Conservation (phyloP, 2,888 invertebrate species). For the Meiosimyza platycephala region DNA sequence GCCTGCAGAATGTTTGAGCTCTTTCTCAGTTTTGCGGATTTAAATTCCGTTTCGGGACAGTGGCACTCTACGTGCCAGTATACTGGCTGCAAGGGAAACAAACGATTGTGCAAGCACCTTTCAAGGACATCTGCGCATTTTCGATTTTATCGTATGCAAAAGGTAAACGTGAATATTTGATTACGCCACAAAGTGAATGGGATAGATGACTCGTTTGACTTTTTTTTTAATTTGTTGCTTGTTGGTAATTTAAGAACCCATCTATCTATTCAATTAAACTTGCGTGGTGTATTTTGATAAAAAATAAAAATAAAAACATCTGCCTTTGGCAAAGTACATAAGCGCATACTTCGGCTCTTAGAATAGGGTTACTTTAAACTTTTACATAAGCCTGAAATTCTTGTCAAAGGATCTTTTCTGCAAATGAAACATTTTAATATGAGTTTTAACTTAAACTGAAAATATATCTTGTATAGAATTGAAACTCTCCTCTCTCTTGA, state of each 20-base stretch:
- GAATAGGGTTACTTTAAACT: too few relatives aligned
- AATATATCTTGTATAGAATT: too few relatives aligned
- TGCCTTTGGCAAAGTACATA: background rate
- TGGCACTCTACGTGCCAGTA: background rate
- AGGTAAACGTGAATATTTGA: slow-evolving; percentile 24
- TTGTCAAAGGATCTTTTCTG: too few relatives aligned
- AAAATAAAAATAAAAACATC: background rate
- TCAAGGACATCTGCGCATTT: slow-evolving; percentile 63
- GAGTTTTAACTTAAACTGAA: too few relatives aligned
- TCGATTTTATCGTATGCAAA: slow-evolving; percentile 32
- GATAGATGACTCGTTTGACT: slow-evolving; percentile 4
- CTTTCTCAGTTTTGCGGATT: background rate
- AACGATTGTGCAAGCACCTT: slow-evolving; percentile 48
- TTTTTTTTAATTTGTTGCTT: slow-evolving; percentile 19
- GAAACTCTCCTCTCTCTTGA: too few relatives aligned
- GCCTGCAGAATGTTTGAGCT: background rate
- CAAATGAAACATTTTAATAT: too few relatives aligned
- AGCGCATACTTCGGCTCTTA: too few relatives aligned
- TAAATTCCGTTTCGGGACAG: slow-evolving; percentile 22
- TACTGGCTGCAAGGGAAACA: slow-evolving; percentile 20
- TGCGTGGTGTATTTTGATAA: background rate
- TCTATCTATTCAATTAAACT: background rate
- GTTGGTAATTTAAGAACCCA: slow-evolving; percentile 23
- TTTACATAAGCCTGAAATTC: too few relatives aligned
- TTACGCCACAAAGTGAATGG: slow-evolving; percentile 7